phyloP scores from a whole-genome alignment of 2,797 vertebrate species.

The Phoxinus dragarum region DNA sequence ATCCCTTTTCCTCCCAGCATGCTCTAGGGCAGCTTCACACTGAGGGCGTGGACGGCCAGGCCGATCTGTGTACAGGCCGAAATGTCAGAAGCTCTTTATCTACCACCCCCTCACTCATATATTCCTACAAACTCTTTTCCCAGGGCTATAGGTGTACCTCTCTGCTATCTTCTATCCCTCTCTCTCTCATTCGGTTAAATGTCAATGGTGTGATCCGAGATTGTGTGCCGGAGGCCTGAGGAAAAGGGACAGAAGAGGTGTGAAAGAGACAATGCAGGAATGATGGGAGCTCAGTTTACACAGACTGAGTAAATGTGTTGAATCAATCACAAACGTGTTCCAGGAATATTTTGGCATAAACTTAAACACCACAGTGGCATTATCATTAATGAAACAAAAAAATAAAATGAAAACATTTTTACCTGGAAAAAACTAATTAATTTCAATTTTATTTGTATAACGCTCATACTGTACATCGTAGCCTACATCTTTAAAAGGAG shows the following conservation, averaged over 20 bases:
- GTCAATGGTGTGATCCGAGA: constrained; percentile 35
- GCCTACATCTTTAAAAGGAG: not conserved
- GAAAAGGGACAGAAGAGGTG: constrained; percentile 10
- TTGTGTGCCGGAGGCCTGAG: constrained; percentile 30
- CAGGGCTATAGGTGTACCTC: constrained; percentile 30
- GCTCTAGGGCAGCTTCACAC: constrained; percentile 32
- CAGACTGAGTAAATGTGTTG: not conserved
- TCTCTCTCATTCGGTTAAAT: constrained; percentile 36
- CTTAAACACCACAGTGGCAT: not conserved
- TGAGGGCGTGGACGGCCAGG: not conserved
- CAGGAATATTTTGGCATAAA: not conserved
- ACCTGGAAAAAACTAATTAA: not conserved
- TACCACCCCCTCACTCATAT: constrained; percentile 22
- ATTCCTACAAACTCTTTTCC: constrained; percentile 38
- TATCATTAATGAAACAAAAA: not conserved
- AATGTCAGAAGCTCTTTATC: constrained; percentile 45
- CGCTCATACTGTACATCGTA: not conserved
- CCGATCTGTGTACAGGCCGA: constrained; percentile 21
- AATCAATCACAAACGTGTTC: not conserved
- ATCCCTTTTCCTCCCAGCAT: constrained; percentile 45
- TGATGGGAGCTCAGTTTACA: not conserved
- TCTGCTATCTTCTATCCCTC: constrained; percentile 40
- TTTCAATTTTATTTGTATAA: not conserved
- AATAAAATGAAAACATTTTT: not conserved
- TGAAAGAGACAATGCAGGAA: constrained; percentile 10